Evolutionary conservation across 2,113 vertebrate species (phyloP), one percentile per base, ranked within the genome.

Genomic region (Aphyosemion australe): DNA sequence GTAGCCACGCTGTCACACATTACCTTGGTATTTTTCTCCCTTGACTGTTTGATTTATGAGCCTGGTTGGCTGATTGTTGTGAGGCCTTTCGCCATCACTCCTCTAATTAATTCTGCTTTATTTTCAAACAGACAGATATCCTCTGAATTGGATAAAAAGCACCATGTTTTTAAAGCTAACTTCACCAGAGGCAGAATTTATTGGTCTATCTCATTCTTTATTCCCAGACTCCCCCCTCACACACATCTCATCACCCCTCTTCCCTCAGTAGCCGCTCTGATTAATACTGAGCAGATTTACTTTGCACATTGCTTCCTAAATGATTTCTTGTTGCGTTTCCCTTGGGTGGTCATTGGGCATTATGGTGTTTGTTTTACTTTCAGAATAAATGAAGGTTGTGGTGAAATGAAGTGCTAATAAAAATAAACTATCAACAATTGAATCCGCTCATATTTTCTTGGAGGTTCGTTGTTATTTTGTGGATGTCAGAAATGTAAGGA

Each of bases 351-450:
- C 46, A 18, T 55, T 52, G n/a, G 55, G 57, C 21, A 12, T 48
- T 71, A 59, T 68, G 56, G 6, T 69, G 61, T 76, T 78, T 69
- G 39, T 68, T 72, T 74, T 52, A 12, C 69, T 62, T 39, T 62
- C 59, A 69, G 11, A 43, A 58, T 15, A 12, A 70, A 84, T 51
- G 16, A 61, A 78, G 65, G 77, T 77, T 84, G 75, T 84, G 53
- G 70, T 80, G 19, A 87, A 86, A 87, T 89, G 72, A 87, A 88
- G 85, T 83, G 67, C 72, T 83, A 81, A 87, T 74, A 84, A 48
- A 70, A 91, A 90, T 85, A 77, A 47, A 47, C 8, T 18, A 18
- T 10, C 41, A 13, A 42, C 9, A 9, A 42, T 4, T 42, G 10
- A 42, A 12, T 42, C 11, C 41, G 12, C 41, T 12, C 41, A 42